These are phyloP conservation scores for Rhadina sibilatrix DNA, from an alignment of 2,113 vertebrate species.

Conservation along the genomic window DNA sequence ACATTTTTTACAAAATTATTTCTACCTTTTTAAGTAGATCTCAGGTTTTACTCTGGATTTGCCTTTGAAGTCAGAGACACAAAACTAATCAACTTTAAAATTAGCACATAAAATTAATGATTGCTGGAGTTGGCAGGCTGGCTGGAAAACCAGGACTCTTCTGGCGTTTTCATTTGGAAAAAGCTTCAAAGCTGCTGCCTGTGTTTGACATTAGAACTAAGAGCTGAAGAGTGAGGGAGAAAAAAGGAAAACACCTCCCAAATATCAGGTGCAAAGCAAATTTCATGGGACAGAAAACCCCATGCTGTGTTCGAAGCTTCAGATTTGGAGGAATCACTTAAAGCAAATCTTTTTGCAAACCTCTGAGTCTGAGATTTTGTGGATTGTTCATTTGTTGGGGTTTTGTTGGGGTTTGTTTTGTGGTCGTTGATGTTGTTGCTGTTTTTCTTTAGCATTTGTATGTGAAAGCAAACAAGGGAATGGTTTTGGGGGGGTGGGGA, in stretches of 20 bases:
- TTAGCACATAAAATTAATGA: constrained; percentile 74
- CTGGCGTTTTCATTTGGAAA: constrained; percentile 68
- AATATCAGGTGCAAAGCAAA: constrained; percentile 66
- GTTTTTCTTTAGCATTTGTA: not conserved
- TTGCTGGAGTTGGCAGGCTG: constrained; percentile 66
- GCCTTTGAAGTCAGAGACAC: constrained; percentile 48
- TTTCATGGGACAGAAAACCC: not conserved
- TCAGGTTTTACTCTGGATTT: not conserved
- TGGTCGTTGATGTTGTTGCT: not conserved
- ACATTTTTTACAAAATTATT: not conserved
- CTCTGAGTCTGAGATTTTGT: not conserved
- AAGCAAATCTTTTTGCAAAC: not conserved
- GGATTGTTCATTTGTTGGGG: not conserved
- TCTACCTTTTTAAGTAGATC: not conserved
- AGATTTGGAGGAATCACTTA: not conserved
- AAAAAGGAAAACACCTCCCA: constrained; percentile 27
- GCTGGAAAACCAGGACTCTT: constrained; percentile 66
- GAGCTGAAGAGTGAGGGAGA: constrained; percentile 16
- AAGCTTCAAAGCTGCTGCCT: constrained; percentile 68
- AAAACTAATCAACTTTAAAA: constrained; percentile 66
- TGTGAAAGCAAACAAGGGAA: not conserved
- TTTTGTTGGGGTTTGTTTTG: not conserved
- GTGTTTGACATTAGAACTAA: constrained; percentile 46
- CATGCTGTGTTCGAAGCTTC: not conserved
- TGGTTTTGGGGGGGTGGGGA: not conserved